These are phyloP conservation scores for Eristalinus aeneus DNA, from an alignment of 2,888 invertebrate species.

Conservation along the genomic window DNA sequence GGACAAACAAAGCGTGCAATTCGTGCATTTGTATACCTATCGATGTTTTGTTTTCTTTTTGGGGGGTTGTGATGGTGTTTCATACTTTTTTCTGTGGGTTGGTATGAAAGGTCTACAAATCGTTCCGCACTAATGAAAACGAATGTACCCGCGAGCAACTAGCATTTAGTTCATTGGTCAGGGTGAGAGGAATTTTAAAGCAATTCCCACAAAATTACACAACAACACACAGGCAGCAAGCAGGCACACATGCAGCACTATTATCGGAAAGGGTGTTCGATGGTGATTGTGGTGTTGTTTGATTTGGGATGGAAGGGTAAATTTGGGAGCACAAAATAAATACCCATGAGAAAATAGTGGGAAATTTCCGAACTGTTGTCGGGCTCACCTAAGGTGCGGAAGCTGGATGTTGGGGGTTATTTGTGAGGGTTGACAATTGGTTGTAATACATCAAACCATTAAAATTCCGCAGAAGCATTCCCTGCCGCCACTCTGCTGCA, in stretches of 20 bases:
- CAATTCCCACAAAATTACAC: conserved; percentile 29
- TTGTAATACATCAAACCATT: conserved; percentile 55
- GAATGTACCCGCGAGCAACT: conserved; percentile 3
- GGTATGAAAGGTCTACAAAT: conserved; percentile 42
- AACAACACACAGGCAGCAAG: conserved; percentile 63
- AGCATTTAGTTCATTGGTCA: conserved; percentile 3
- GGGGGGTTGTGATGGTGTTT: conserved; percentile 24
- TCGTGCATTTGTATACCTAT: conserved; percentile 40
- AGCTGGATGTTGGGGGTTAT: neutral
- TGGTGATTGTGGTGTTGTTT: conserved; percentile 59
- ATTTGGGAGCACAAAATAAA: conserved; percentile 53
- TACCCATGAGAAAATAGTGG: conserved; percentile 32
- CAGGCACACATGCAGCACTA: conserved; percentile 66
- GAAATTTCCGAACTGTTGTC: conserved; percentile 21
- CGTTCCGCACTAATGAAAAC: conserved; percentile 13
- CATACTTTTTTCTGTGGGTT: conserved; percentile 8
- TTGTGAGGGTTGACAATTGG: conserved; percentile 26
- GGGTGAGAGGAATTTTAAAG: conserved; percentile 1
- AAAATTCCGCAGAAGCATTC: conserved; percentile 54
- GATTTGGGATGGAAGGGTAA: neutral
- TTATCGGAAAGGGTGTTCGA: conserved; percentile 51
- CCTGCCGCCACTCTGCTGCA: conserved; percentile 28
- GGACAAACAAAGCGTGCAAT: conserved; percentile 65
- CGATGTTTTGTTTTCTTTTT: conserved; percentile 3
- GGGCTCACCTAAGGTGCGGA: neutral